phyloP scores from a whole-genome alignment of 2,797 vertebrate genomes.

The Scyliorhinus canicula region DNA sequence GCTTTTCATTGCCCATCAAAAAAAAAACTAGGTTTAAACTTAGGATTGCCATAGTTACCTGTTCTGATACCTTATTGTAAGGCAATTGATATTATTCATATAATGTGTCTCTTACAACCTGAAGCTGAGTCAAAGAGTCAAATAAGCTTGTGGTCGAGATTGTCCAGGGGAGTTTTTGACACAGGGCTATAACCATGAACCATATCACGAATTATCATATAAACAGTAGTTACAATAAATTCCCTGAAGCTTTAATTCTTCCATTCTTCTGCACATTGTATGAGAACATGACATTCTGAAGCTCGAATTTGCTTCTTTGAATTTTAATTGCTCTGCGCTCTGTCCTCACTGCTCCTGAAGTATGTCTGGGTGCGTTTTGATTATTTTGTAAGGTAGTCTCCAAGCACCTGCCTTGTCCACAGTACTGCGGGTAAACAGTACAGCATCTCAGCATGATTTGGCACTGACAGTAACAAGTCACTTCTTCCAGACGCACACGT shows the following conservation, averaged over 20 bases:
- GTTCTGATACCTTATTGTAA: neutral
- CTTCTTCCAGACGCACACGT: neutral
- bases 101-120: neutral
- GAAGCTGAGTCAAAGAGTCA: neutral
- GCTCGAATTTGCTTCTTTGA: neutral
- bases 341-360: conserved; percentile 21
- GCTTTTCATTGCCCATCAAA: neutral
- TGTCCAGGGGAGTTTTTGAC: neutral
- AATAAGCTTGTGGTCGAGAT: neutral
- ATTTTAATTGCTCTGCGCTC: neutral
- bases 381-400: neutral
- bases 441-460: neutral
- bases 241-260: conserved; percentile 39
- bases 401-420: neutral
- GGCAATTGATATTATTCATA: neutral
- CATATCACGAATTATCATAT: neutral
- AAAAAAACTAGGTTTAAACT: neutral
- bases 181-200: neutral
- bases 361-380: conserved; percentile 10
- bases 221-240: conserved; percentile 36
- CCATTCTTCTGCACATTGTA: conserved; percentile 37
- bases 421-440: neutral
- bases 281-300: conserved; percentile 7
- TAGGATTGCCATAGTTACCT: neutral
- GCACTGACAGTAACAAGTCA: conserved; percentile 22